A percentile compares a stretch with the other conserved stretches of the same genome.
These are phyloP conservation scores for Emydoidea blandingii DNA, from an alignment of 2,797 vertebrate species.

Conservation along the genomic window DNA sequence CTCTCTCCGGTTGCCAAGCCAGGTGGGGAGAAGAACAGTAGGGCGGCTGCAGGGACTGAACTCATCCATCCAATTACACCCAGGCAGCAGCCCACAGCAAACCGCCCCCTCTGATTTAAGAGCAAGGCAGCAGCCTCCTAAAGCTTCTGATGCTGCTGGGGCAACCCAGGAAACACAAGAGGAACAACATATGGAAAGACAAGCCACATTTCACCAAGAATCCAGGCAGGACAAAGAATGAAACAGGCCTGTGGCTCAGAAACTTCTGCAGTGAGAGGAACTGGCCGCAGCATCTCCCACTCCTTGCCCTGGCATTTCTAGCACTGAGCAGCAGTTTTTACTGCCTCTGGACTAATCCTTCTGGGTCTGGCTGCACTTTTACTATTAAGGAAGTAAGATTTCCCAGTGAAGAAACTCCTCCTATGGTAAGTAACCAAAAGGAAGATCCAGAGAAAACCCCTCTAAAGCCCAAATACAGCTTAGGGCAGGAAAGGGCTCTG, in stretches of 20 bases:
- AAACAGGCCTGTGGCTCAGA: conserved; percentile 74
- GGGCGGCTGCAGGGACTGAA: background rate
- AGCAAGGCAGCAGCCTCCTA: conserved; percentile 45
- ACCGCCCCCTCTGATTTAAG: background rate
- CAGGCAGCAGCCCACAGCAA: background rate
- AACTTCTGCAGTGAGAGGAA: conserved; percentile 67
- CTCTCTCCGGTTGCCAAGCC: background rate
- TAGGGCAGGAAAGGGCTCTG: background rate
- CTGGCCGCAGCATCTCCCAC: background rate
- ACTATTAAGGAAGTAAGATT: background rate
- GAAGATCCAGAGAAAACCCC: background rate
- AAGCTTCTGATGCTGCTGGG: conserved; percentile 39
- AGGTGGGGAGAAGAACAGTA: background rate
- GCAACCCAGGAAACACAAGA: conserved; percentile 73
- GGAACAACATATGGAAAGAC: conserved; percentile 30
- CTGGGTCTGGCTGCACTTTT: background rate
- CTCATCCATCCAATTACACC: background rate
- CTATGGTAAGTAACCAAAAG: background rate
- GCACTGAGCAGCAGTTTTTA: conserved; percentile 60
- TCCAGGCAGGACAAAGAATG: conserved; percentile 56
- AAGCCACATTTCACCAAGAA: conserved; percentile 50
- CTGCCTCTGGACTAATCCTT: conserved; percentile 35
- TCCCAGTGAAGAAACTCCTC: conserved; percentile 33
- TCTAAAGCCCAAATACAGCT: background rate
- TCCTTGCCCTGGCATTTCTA: background rate